phyloP scores from a whole-genome alignment of 64 coral and sea anemone species.

The Montipora efflorescens region DNA sequence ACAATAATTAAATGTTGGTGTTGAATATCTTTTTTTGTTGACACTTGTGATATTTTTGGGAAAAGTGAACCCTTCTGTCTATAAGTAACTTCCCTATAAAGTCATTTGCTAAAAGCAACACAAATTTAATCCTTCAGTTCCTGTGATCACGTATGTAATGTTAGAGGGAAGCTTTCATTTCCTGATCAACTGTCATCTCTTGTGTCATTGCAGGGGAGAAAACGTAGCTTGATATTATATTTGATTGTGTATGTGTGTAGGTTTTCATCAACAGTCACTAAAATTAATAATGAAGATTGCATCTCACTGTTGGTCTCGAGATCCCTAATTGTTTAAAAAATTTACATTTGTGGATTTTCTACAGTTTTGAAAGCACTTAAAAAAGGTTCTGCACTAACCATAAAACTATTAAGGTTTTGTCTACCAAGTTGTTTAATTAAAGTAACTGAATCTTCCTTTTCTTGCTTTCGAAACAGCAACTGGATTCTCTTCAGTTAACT shows the following conservation, averaged over 20 bases:
- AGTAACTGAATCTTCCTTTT: neutral
- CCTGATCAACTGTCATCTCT: neutral
- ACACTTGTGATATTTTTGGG: too few relatives aligned
- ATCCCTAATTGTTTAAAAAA: neutral
- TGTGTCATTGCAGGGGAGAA: neutral
- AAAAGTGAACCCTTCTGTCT: neutral
- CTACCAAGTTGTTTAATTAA: too few relatives aligned
- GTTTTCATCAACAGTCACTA: neutral
- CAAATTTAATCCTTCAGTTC: neutral
- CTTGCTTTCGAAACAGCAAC: slow-evolving; percentile 67
- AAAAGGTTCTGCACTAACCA: too few relatives aligned
- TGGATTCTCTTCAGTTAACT: slow-evolving; percentile 89
- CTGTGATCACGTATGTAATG: neutral
- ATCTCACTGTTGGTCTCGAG: neutral
- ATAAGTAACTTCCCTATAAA: neutral
- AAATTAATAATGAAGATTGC: neutral
- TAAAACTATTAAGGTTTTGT: too few relatives aligned
- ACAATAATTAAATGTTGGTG: too few relatives aligned
- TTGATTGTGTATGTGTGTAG: neutral
- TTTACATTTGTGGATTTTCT: neutral
- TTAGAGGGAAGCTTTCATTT: slow-evolving; percentile 4
- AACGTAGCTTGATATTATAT: neutral
- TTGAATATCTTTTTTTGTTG: too few relatives aligned
- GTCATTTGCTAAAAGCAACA: neutral
- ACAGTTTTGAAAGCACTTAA: neutral